Evolutionary conservation across 2,888 invertebrate species (phyloP).

Genomic region (Oligia strigilis): DNA sequence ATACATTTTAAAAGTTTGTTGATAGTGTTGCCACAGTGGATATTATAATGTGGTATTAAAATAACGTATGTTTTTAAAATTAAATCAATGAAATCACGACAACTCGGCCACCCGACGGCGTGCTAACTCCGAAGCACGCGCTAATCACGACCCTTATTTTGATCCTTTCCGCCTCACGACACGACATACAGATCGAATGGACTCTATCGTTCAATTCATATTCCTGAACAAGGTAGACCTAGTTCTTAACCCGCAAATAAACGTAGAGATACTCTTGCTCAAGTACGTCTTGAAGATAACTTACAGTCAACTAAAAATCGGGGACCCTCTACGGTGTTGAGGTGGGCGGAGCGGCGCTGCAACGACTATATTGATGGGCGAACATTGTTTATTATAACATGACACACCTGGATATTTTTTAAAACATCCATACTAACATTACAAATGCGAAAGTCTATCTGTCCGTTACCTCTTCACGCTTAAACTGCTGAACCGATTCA

Average conservation of each 20-base stretch:
- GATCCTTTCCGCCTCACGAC: neutral
- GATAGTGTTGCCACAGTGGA: too few species aligned
- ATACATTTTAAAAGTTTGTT: too few species aligned
- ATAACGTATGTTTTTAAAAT: too few species aligned
- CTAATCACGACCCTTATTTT: neutral
- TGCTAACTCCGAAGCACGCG: too few species aligned
- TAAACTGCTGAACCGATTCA: too few species aligned
- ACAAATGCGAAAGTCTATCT: too few species aligned
- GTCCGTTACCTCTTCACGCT: too few species aligned
- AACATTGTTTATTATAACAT: neutral
- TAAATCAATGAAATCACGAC: too few species aligned
- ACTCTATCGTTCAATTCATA: neutral
- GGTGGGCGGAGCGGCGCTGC: neutral
- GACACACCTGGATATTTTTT: neutral
- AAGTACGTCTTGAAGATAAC: neutral
- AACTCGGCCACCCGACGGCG: too few species aligned
- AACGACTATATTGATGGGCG: neutral
- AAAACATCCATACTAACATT: too few species aligned
- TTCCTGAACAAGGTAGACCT: neutral
- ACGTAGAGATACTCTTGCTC: neutral
- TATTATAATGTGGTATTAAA: too few species aligned
- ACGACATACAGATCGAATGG: neutral
- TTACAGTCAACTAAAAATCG: neutral
- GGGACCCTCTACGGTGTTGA: neutral
- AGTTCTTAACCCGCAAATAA: neutral